Evolutionary conservation across 1,140 invertebrate genomes (phyloP), one percentile per base, ranked within the genome.

Genomic region (Tribolium madens): DNA sequence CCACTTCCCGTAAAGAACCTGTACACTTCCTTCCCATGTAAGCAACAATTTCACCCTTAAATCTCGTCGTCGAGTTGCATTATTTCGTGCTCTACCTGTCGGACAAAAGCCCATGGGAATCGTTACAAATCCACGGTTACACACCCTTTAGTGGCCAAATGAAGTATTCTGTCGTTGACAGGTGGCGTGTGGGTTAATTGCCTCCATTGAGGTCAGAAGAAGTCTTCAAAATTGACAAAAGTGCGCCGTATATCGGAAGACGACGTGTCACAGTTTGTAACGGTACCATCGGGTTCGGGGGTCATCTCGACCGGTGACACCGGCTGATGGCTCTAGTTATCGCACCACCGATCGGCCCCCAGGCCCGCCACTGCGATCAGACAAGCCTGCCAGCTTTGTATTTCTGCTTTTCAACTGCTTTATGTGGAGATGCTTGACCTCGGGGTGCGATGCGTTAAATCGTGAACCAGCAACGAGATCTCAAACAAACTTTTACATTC

Each of bases 291-390:
- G 57, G 57, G 57, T 64, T 64, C 57, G 57, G 26, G 57, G 57
- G 57, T 64, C 57, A 64, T 21, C 57, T 64, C 57, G 14, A 57
- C 15, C 57, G 26, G 57, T 42, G 57, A 64, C 57, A 64, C 57
- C 57, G 57, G 57, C 57, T 64, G 57, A 64, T 64, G 57, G 57
- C 21, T 64, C 57, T 64, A 64, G 57, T 64, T 64, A 64, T 64
- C 57, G 57, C 57, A 64, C 57, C 57, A 64, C 57, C 57, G 57
- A 64, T 64, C 57, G 57, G 57, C 57, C 57, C 57, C 57, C 57
- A 64, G 57, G 57, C 57, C 57, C 57, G 57, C 57, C 57, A 64
- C 57, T 64, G 17, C 57, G 57, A 64, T 64, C 57, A 64, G 57
- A 64, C 57, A 64, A 64, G 21, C 18, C 53, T 64, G 57, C 57